Evolutionary conservation across 2,888 invertebrate species (phyloP).

Genomic region (Napeogenes inachia): DNA sequence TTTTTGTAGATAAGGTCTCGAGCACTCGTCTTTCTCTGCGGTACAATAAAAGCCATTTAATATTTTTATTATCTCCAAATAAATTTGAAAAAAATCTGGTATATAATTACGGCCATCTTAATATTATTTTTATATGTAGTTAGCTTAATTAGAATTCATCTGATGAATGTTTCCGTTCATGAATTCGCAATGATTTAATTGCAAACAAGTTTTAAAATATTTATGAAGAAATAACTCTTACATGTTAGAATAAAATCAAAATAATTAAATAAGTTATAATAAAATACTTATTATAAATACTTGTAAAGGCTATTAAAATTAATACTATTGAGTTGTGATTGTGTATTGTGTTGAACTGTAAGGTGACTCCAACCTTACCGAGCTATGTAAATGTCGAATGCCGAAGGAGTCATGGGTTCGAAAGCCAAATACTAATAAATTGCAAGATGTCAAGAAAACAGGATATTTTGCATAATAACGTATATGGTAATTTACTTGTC

Average conservation of each 20-base stretch:
- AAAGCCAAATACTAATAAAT: constrained; percentile 47
- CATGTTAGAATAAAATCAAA: no score
- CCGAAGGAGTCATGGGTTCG: constrained; percentile 67
- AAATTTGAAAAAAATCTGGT: constrained; percentile 5
- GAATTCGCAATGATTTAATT: constrained; percentile 9
- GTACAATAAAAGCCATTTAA: constrained; percentile 45
- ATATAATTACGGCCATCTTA: constrained; percentile 11
- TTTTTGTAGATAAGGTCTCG: constrained; percentile 58
- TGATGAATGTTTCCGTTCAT: constrained; percentile 19
- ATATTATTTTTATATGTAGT: constrained; percentile 4
- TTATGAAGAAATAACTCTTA: not conserved
- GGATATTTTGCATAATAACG: constrained; percentile 57
- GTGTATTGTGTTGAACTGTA: not conserved
- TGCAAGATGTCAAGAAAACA: constrained; percentile 65
- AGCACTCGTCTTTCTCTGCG: constrained; percentile 56
- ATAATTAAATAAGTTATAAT: no score
- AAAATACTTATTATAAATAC: no score
- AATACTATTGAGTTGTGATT: not conserved
- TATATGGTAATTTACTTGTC: constrained; percentile 37
- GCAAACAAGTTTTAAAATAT: not conserved
- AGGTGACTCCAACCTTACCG: constrained; percentile 40
- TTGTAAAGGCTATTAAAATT: not conserved
- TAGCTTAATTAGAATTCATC: constrained; percentile 22
- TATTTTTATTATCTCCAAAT: constrained; percentile 17
- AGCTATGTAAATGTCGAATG: constrained; percentile 70